Conservation (phyloP, 2,888 invertebrate species). For the Cheilosia soror region DNA sequence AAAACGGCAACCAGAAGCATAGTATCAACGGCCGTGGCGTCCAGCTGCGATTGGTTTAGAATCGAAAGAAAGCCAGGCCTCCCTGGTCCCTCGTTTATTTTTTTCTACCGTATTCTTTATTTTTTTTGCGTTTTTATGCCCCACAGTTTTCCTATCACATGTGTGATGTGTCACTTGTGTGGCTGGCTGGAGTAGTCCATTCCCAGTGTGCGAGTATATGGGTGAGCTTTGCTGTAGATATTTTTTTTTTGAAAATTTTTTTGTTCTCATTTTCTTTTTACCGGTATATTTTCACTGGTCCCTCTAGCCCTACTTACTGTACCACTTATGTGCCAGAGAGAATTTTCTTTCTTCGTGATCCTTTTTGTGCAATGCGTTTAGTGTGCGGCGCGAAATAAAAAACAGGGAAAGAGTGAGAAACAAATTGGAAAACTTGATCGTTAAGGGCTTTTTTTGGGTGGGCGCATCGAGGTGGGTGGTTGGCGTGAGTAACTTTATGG, state of each 20-base stretch:
- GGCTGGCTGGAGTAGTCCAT: conserved; percentile 41
- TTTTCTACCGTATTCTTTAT: conserved; percentile 38
- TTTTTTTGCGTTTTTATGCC: conserved; percentile 56
- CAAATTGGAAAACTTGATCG: conserved; percentile 76
- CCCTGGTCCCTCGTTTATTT: conserved; percentile 66
- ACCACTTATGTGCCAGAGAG: conserved; percentile 66
- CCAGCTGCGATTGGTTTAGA: conserved; percentile 77
- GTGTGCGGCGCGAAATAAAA: conserved; percentile 73
- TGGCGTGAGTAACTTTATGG: conserved; percentile 51
- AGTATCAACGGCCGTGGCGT: conserved; percentile 68
- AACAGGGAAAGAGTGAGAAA: conserved; percentile 69
- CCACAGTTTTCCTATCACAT: conserved; percentile 69
- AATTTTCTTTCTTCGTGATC: conserved; percentile 72
- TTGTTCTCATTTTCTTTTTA: conserved; percentile 70
- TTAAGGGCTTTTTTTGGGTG: conserved; percentile 55
- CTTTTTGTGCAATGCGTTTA: conserved; percentile 74
- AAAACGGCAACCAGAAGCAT: conserved; percentile 9
- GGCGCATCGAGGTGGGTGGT: conserved; percentile 8
- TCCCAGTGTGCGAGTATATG: conserved; percentile 56
- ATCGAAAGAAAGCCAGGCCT: conserved; percentile 76
- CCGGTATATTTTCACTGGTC: conserved; percentile 71
- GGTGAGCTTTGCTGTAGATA: conserved; percentile 45
- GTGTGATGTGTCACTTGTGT: conserved; percentile 75
- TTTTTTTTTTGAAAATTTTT: conserved; percentile 33
- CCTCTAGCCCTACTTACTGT: conserved; percentile 64